Evolutionary conservation across 2,888 invertebrate genomes (phyloP).

Genomic region (Pemphredon lugubris): DNA sequence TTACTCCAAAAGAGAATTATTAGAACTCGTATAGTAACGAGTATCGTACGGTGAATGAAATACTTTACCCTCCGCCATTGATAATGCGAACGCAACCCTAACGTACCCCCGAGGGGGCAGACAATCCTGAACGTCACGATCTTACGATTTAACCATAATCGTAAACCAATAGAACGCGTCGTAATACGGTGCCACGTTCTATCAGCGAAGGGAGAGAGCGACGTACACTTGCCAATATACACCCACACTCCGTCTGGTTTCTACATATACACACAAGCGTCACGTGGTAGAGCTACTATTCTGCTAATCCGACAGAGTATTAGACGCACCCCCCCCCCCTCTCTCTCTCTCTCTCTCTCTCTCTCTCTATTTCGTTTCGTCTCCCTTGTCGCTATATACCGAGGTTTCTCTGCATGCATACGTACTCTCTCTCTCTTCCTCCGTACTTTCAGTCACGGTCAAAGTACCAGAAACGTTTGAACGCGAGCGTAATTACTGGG

Average conservation of each 20-base stretch:
- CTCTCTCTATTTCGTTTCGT: neutral
- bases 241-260: neutral
- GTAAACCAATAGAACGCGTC: constrained; percentile 17
- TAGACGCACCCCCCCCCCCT: neutral
- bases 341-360: neutral
- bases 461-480: constrained; percentile 1
- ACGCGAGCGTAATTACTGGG: neutral
- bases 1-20: too few relatives aligned
- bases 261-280: too few relatives aligned
- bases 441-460: neutral
- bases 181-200: constrained; percentile 11
- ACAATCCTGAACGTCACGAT: constrained; percentile 5
- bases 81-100: neutral
- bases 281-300: too few relatives aligned
- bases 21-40: too few relatives aligned
- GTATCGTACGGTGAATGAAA: too few relatives aligned
- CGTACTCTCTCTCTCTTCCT: neutral
- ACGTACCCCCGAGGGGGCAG: constrained; percentile 2
- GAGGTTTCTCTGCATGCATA: neutral
- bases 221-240: neutral
- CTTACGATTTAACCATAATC: constrained; percentile 30
- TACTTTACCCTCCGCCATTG: neutral
- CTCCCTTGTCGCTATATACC: too few relatives aligned
- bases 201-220: neutral
- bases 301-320: too few relatives aligned